Evolutionary conservation across 2,888 invertebrate species (phyloP), one percentile per base, ranked within the genome.

Genomic region (Mechanitis messenoides): DNA sequence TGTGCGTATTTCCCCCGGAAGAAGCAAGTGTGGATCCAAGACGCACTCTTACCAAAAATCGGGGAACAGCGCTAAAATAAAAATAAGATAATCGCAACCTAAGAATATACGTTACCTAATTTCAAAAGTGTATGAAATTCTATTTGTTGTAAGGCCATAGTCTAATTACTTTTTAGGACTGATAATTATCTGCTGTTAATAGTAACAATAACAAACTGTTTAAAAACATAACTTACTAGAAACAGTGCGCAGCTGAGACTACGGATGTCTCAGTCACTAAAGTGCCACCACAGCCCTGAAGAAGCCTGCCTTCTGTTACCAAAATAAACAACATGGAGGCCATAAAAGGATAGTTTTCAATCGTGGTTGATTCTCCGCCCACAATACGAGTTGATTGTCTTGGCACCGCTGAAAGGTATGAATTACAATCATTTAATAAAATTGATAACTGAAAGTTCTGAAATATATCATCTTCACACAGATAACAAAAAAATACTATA

Each of bases 221-320:
- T 20, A 20, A 20, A 20, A 20, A 20, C 20, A 56, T 58, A 46
- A 78, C 81, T 74, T 73, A 85, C 85, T 54, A 20, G 68, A 66
- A 81, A 64, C 85, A 85, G 62, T 83, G 83, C 58, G 83, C 80
- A 58, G 85, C 84, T 1, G 85, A 81, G 20, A 84, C 63, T 0
- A 84, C 68, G 1, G 70, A 20, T 5, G 3, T 68, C 2, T 61
- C 2, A 20, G 75, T 82, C 55, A 86, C 50, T 12, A 42, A 42
- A n/a, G 63, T 55, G 20, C 63, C 66, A 4, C 66, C 66, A 50
- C 66, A 66, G n/a, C 7, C 31, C 9, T 55, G 58, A 11, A 31
- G 7, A 20, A 11, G 50, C 20, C 20, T 20, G 20, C 20, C 20
- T 6, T 9, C 5, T 9, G 45, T 45, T 58, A 59, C 74, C 31